Evolutionary conservation across 30 jellyfish, hydroid and myxozoan species (phyloP).

Genomic region (Pelagia noctiluca): DNA sequence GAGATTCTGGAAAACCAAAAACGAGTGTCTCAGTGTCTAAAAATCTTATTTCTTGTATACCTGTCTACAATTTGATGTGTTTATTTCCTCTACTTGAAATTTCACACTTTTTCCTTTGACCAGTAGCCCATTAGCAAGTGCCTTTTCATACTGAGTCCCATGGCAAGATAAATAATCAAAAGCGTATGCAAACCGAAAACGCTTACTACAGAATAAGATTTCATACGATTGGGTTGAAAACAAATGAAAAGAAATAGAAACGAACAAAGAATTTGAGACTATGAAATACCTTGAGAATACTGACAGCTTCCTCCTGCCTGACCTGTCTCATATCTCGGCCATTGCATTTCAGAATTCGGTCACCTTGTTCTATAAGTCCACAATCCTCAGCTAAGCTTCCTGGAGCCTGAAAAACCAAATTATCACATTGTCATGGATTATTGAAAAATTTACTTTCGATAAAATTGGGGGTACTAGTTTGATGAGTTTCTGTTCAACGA

Average conservation of each 20-base stretch:
- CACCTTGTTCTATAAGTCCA: constrained; percentile 69
- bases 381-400: constrained; percentile 69
- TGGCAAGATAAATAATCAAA: background rate
- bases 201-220: background rate
- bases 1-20: too few relatives aligned
- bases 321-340: constrained; percentile 63
- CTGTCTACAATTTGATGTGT: too few relatives aligned
- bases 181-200: background rate
- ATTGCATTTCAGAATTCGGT: constrained; percentile 51
- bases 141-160: background rate
- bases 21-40: too few relatives aligned
- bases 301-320: constrained; percentile 61
- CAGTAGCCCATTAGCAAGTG: background rate
- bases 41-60: too few relatives aligned
- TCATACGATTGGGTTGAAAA: constrained; percentile 14
- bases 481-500: too few relatives aligned
- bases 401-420: constrained; percentile 55
- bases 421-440: background rate
- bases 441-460: constrained; percentile 40
- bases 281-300: constrained; percentile 28
- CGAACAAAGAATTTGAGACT: background rate
- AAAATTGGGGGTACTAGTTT: too few relatives aligned
- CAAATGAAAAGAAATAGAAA: background rate
- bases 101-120: background rate
- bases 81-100: too few relatives aligned